Base-by-base conservation (phyloP, 2,888 invertebrate genomes). In the Andrena minutula region DNA sequence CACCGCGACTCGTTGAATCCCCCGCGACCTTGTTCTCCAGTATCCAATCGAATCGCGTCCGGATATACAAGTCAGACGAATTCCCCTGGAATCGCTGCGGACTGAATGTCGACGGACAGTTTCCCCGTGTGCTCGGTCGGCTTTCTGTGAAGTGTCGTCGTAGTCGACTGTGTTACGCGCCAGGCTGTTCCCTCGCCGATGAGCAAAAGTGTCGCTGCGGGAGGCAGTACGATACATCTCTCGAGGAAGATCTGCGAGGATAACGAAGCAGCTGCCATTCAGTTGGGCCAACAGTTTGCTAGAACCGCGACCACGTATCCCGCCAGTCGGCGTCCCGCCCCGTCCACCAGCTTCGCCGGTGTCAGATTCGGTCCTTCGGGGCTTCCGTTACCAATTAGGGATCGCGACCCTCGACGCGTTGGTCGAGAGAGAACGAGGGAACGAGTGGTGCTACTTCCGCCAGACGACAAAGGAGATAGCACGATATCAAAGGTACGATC, bases 61-160 rank as follows among this genome's bases (percentile, higher is more conserved):
- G 6, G 8, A 7, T 16, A 8, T 6, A 20, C 12, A 2, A 2
- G 72, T n/a, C 47, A n/a, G 26, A 12, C 58, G 16, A 51, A 12
- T 26, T 58, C 41, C 8, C 0, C 23, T 20, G 10, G 5, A 3
- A 16, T 26, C 69, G 30, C 51, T 6, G 0, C 7, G 3, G 51
- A 7, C 8, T 51, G n/a, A 20, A 56, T 10, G 56, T 23, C 10
- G 56, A 56, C 20, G 10, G 56, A 26, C 10, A 20, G 56, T 10
- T 26, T 0, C 0, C 4, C 26, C 10, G 56, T 56, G 56, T 4
- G 23, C 56, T 26, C 41, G 41, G 60, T 2, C 30, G 8, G 6
- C 4, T 8, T 41, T 35, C 7, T 23, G 81, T 81, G 74, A 69
- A 70, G 80, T 80, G 80, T 41, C 26, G 80, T 41, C 20, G 20